These are phyloP conservation scores for Nomada lathburiana DNA, from an alignment of 2,888 invertebrate genomes.

Conservation along the genomic window DNA sequence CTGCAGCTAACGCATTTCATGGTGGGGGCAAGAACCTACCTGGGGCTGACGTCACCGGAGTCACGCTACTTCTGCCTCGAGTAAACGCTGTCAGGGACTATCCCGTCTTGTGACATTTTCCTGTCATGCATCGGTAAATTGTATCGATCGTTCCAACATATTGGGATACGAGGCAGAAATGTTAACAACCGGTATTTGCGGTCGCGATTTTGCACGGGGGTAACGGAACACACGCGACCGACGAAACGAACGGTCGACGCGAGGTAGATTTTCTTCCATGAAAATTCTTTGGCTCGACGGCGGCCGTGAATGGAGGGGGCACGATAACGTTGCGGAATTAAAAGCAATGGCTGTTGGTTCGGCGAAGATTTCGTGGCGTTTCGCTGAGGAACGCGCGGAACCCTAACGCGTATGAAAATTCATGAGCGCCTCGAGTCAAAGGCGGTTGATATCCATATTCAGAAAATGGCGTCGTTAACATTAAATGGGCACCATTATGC, in stretches of 20 bases:
- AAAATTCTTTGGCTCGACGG: not conserved
- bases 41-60: constrained; percentile 78
- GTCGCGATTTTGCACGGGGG: too few species aligned
- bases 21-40: constrained; percentile 74
- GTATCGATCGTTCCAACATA: not conserved
- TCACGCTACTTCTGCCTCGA: constrained; percentile 75
- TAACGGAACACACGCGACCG: not conserved
- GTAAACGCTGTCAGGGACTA: constrained; percentile 65
- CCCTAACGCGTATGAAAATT: constrained; percentile 79
- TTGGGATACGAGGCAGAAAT: too few species aligned
- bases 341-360: constrained; percentile 61
- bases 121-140: not conserved
- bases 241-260: not conserved
- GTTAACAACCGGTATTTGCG: not conserved
- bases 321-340: constrained; percentile 35
- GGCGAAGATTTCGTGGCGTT: constrained; percentile 48
- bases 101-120: constrained; percentile 39
- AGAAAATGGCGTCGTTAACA: constrained; percentile 84
- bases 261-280: not conserved
- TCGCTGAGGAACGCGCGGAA: constrained; percentile 51
- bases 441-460: constrained; percentile 81
- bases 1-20: constrained; percentile 71
- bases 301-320: not conserved
- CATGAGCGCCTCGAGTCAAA: constrained; percentile 79
- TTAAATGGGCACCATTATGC: constrained; percentile 82